Evolutionary conservation across 2,888 invertebrate genomes (phyloP).

Genomic region (Amiota communis): DNA sequence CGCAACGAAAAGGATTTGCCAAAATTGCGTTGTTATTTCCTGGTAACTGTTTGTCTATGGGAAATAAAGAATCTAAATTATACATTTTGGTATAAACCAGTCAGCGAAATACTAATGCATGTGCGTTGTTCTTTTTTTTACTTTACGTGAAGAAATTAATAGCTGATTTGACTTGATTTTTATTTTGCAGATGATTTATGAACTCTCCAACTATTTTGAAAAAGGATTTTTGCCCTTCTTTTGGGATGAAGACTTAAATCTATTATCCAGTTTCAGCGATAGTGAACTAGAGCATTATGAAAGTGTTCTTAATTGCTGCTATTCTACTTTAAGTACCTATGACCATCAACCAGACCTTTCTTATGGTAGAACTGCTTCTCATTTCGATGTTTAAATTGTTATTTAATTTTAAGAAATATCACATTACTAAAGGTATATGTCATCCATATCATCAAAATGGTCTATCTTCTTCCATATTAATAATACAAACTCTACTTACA

Average conservation of each 20-base stretch:
- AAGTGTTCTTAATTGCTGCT: not conserved
- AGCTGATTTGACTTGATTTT: not conserved
- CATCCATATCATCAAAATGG: no score
- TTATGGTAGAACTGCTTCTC: slow-evolving; percentile 27
- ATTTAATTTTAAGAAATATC: no score
- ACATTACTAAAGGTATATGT: no score
- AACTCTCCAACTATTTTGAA: slow-evolving; percentile 38
- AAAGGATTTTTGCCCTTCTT: slow-evolving; percentile 36
- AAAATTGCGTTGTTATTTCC: slow-evolving; percentile 46
- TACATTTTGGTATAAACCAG: slow-evolving; percentile 43
- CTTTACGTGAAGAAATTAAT: not conserved
- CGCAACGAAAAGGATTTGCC: slow-evolving; percentile 33
- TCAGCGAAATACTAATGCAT: slow-evolving; percentile 38
- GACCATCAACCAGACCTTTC: slow-evolving; percentile 9
- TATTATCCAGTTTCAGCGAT: slow-evolving; percentile 19
- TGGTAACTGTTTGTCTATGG: slow-evolving; percentile 44
- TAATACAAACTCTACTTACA: no score
- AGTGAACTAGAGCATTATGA: slow-evolving; percentile 25
- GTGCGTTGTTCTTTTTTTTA: slow-evolving; percentile 35
- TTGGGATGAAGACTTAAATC: slow-evolving; percentile 47
- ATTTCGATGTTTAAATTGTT: slow-evolving; percentile 29
- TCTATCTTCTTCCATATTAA: no score
- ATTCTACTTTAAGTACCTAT: slow-evolving; percentile 26
- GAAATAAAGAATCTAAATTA: slow-evolving; percentile 27
- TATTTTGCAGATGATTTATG: slow-evolving; percentile 46